Evolutionary conservation across 2,888 invertebrate species (phyloP).

Genomic region (Synergus umbraculus): DNA sequence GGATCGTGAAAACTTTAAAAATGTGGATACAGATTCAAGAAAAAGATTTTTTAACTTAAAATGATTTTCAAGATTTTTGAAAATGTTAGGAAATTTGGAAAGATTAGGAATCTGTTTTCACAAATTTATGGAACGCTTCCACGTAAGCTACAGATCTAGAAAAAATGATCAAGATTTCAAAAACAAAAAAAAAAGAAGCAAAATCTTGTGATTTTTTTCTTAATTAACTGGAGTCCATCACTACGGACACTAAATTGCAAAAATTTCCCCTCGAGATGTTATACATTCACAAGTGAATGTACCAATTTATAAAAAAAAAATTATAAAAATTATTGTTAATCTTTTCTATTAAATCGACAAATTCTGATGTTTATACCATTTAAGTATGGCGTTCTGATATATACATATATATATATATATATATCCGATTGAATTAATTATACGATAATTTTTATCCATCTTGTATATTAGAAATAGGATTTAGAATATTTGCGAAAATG

Average conservation of each 20-base stretch:
- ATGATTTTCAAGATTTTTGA: slow-evolving; percentile 32
- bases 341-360: background rate
- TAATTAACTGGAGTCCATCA: background rate
- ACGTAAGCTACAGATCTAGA: background rate
- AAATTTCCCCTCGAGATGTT: background rate
- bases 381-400: slow-evolving; percentile 8
- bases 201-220: no score
- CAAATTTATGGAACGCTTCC: slow-evolving; percentile 16
- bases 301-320: slow-evolving; percentile 8
- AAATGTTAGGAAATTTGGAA: background rate
- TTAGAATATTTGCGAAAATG: background rate
- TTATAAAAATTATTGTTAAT: slow-evolving; percentile 6
- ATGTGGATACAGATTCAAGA: slow-evolving; percentile 27
- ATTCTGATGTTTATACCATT: slow-evolving; percentile 2
- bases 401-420: background rate
- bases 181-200: no score
- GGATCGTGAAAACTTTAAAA: slow-evolving; percentile 59
- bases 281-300: background rate
- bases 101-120: slow-evolving; percentile 26
- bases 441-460: background rate
- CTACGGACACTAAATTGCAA: background rate
- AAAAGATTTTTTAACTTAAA: slow-evolving; percentile 11
- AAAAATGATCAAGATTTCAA: background rate
- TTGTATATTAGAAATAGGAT: background rate
- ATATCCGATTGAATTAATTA: background rate